phyloP scores from a whole-genome alignment of 2,113 vertebrate genomes.

The Corvus moneduloides region DNA sequence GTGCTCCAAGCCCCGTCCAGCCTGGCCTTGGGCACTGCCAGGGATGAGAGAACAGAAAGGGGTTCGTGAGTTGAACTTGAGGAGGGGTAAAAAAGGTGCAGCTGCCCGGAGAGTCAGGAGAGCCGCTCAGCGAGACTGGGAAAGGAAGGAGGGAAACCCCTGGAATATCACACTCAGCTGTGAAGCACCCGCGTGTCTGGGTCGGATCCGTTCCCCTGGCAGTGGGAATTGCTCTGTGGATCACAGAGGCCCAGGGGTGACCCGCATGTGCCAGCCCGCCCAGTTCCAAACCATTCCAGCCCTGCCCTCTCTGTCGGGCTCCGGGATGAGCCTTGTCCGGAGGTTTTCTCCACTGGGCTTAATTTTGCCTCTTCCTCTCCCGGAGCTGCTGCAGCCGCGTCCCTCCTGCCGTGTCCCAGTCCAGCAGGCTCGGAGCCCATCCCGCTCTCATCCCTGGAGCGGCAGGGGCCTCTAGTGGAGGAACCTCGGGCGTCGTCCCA shows the following conservation, averaged over 20 bases:
- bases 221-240: background rate
- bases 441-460: background rate
- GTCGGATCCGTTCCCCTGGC: background rate
- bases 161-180: rapidly evolving
- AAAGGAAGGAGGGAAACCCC: background rate
- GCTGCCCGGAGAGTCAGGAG: rapidly evolving
- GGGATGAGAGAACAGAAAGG: background rate
- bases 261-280: rapidly evolving
- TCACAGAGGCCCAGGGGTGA: background rate
- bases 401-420: background rate
- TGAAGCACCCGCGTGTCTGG: rapidly evolving
- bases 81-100: background rate
- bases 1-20: background rate
- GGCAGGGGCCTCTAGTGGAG: slow-evolving; percentile 7
- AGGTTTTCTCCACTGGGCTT: background rate
- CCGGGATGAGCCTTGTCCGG: background rate
- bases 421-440: rapidly evolving
- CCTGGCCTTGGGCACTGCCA: background rate
- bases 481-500: background rate
- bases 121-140: background rate
- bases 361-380: background rate
- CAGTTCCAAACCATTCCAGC: background rate
- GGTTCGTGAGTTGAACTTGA: background rate
- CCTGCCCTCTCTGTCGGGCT: background rate
- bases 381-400: background rate